phyloP scores from a whole-genome alignment of 2,113 vertebrate species.

The Poeciliopsis retropinna region DNA sequence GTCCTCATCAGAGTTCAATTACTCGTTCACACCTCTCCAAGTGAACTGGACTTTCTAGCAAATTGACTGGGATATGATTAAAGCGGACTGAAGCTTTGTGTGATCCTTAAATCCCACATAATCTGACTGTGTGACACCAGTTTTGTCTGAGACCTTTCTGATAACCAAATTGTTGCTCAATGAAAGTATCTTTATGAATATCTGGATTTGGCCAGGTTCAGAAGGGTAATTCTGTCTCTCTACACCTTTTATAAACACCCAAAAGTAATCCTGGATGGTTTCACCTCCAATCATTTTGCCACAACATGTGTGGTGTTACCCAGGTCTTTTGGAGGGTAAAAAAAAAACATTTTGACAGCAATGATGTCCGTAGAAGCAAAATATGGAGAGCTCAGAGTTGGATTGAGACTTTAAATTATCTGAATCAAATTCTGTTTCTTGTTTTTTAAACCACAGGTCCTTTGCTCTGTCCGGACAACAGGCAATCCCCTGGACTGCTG shows the following conservation, averaged over 20 bases:
- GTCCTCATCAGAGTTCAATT: no score
- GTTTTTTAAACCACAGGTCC: slow-evolving; percentile 75
- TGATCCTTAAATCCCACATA: neutral
- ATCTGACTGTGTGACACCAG: neutral
- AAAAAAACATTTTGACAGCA: no score
- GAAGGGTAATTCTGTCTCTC: neutral
- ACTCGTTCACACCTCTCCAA: no score
- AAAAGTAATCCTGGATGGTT: neutral
- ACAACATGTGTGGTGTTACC: no score
- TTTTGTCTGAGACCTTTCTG: no score
- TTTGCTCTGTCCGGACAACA: slow-evolving; percentile 84
- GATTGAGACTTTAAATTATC: neutral
- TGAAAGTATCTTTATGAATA: neutral
- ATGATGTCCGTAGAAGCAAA: neutral
- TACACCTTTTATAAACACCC: neutral
- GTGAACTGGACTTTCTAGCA: no score
- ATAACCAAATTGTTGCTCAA: neutral
- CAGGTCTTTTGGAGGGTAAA: no score
- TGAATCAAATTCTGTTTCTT: neutral
- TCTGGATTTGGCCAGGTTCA: neutral
- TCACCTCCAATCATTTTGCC: neutral
- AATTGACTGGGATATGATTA: no score
- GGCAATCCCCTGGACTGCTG: slow-evolving; percentile 85
- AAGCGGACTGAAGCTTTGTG: no score
- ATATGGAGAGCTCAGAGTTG: neutral